Evolutionary conservation across 2,113 vertebrate species (phyloP).

Genomic region (Labeo rohita): DNA sequence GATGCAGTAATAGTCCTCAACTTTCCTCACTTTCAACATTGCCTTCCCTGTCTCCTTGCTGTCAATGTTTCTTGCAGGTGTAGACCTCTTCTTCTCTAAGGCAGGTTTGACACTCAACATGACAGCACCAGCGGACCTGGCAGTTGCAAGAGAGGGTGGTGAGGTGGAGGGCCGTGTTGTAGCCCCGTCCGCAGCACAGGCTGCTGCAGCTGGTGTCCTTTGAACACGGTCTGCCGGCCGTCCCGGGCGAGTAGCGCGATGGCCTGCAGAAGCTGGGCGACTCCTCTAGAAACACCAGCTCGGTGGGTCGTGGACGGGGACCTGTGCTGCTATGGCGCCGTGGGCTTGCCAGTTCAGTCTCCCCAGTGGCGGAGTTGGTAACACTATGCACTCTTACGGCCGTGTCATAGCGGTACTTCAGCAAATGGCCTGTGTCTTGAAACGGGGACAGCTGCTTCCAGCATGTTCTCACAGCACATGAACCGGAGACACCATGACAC

Average conservation of each 20-base stretch:
- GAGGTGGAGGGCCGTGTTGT: slow-evolving; percentile 93
- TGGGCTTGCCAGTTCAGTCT: slow-evolving; percentile 82
- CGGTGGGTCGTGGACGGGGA: slow-evolving; percentile 76
- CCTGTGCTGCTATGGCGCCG: slow-evolving; percentile 65
- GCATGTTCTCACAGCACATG: slow-evolving; percentile 93
- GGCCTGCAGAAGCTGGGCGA: slow-evolving; percentile 95
- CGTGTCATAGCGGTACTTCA: slow-evolving; percentile 90
- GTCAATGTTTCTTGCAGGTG: slow-evolving; percentile 91
- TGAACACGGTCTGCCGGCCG: slow-evolving; percentile 85
- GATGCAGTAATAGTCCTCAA: neutral
- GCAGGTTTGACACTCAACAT: slow-evolving; percentile 97
- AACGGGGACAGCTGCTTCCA: slow-evolving; percentile 98
- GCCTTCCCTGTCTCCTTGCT: neutral
- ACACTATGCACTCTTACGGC: slow-evolving; percentile 89
- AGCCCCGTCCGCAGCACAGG: slow-evolving; percentile 94
- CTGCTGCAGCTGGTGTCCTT: slow-evolving; percentile 93
- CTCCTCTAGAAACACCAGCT: slow-evolving; percentile 94
- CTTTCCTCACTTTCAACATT: neutral
- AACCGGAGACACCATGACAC: slow-evolving; percentile 96
- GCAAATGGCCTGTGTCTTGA: slow-evolving; percentile 88
- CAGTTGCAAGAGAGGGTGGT: slow-evolving; percentile 95
- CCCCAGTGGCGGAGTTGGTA: slow-evolving; percentile 90
- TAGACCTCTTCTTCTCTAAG: slow-evolving; percentile 93
- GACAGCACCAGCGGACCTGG: slow-evolving; percentile 98
- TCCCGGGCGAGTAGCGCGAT: slow-evolving; percentile 91